Evolutionary conservation across 2,113 vertebrate genomes (phyloP), one percentile per base, ranked within the genome.

Genomic region (Vireo altiloquus): DNA sequence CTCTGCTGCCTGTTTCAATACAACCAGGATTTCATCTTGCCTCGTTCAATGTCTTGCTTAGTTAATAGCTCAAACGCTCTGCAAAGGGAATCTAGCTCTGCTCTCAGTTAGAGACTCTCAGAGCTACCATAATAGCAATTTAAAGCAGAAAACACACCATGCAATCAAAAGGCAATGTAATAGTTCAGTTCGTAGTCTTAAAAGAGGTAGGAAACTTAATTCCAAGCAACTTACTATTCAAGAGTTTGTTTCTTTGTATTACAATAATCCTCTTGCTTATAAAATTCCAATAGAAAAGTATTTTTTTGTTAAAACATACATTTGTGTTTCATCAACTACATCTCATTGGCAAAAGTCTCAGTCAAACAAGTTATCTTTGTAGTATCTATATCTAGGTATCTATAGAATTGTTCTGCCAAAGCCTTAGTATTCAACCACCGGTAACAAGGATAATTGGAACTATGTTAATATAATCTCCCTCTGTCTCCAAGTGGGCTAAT

Each of bases 151-250:
- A 87, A 89, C 28, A 44, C 54, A 92, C 15, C 39, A 71, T 39
- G 56, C 78, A 90, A 88, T 77, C 82, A 90, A 63, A 87, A 79
- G n/a, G 70, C 92, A 69, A 81, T 35, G 18, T 20, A 96, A 90
- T 30, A 90, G 56, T 80, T 40, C 3, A 2, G 49, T 57, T 78
- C 27, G 6, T 9, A 87, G 24, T 42, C 39, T 70, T 77, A 49
- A 65, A 78, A 87, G 50, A 88, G 13, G 28, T 30, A 82, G 24
- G 65, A 75, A 90, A 82, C 24, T 71, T 82, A 68, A 92, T 75
- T 87, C 42, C 42, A 66, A 90, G 82, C 53, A 91, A 92, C 44
- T 56, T 65, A 42, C 5, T 80, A 70, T 50, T 68, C 25, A 83
- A 54, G 30, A 61, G 18, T 40, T 93, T 78, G 35, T 71, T 74